phyloP scores from a whole-genome alignment of 2,113 vertebrate species.

The Oncorhynchus nerka region DNA sequence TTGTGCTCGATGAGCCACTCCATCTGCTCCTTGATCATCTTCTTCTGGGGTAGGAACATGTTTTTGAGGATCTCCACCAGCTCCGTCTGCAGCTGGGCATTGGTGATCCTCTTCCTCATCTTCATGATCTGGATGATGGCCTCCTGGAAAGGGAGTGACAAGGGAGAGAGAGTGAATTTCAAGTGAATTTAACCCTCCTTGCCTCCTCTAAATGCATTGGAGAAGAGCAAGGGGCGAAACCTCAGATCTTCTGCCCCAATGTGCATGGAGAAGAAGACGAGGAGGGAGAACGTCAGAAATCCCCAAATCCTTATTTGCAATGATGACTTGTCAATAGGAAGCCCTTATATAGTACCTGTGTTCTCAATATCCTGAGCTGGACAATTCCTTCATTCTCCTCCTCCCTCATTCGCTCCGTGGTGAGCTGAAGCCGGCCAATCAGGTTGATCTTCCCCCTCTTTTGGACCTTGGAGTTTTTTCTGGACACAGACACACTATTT shows the following conservation, averaged over 20 bases:
- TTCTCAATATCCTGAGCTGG: conserved; percentile 96
- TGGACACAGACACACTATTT: conserved; percentile 43
- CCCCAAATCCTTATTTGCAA: too few relatives aligned
- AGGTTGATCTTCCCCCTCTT: conserved; percentile 98
- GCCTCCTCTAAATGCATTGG: too few relatives aligned
- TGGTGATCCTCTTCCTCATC: conserved; percentile 99
- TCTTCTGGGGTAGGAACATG: conserved; percentile 99
- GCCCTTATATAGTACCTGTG: conserved; percentile 85
- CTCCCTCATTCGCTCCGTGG: conserved; percentile 97
- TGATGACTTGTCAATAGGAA: conserved; percentile 26
- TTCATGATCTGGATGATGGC: conserved; percentile 99
- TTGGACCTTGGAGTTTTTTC: conserved; percentile 99
- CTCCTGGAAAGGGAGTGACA: conserved; percentile 77
- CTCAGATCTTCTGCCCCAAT: too few relatives aligned
- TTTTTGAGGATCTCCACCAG: conserved; percentile 99
- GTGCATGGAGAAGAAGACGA: not conserved
- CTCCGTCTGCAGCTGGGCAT: conserved; percentile 98
- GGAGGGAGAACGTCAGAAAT: not conserved
- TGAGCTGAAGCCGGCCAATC: conserved; percentile 96
- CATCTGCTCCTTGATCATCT: conserved; percentile 99
- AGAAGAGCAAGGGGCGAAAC: not conserved
- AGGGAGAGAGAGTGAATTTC: not conserved
- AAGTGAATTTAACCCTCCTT: not conserved
- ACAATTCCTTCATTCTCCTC: conserved; percentile 99
- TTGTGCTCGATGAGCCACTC: conserved; percentile 99